These are phyloP conservation scores for Vidua chalybeata DNA, from an alignment of 2,113 vertebrate species.

Conservation along the genomic window DNA sequence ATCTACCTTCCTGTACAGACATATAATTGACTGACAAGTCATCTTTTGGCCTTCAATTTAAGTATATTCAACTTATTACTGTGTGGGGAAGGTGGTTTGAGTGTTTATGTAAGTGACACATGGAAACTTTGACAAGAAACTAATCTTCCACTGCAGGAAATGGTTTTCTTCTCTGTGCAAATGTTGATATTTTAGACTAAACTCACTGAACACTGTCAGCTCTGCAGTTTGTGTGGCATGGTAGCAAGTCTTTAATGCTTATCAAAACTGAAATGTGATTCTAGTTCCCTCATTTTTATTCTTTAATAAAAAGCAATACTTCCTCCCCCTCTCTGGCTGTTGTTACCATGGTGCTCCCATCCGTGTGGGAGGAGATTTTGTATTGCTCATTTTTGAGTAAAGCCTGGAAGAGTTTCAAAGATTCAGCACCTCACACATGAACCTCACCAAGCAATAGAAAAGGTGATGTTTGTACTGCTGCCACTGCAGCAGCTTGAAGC, in stretches of 20 bases:
- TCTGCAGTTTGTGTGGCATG: not conserved
- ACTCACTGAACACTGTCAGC: not conserved
- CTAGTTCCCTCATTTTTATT: not conserved
- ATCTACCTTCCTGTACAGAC: not conserved
- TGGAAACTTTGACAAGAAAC: conserved; percentile 1
- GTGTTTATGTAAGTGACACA: not conserved
- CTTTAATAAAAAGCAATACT: not conserved
- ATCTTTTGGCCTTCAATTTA: not conserved
- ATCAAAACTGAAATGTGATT: not conserved
- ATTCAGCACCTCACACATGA: not conserved
- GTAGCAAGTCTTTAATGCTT: not conserved
- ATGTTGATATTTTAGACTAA: not conserved
- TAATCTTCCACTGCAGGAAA: not conserved
- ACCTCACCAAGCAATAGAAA: not conserved
- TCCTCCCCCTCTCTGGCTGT: not conserved
- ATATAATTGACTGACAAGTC: not conserved
- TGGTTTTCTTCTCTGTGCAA: not conserved
- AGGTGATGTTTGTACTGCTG: not conserved
- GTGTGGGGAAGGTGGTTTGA: not conserved
- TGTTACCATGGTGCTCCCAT: conserved; percentile 42
- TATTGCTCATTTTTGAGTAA: conserved; percentile 25
- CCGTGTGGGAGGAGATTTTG: not conserved
- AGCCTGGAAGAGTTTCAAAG: not conserved
- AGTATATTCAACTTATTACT: not conserved
- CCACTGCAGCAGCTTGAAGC: not conserved